phyloP scores from a whole-genome alignment of 30 jellyfish, hydroid and myxozoan species.

The Hydra vulgaris region DNA sequence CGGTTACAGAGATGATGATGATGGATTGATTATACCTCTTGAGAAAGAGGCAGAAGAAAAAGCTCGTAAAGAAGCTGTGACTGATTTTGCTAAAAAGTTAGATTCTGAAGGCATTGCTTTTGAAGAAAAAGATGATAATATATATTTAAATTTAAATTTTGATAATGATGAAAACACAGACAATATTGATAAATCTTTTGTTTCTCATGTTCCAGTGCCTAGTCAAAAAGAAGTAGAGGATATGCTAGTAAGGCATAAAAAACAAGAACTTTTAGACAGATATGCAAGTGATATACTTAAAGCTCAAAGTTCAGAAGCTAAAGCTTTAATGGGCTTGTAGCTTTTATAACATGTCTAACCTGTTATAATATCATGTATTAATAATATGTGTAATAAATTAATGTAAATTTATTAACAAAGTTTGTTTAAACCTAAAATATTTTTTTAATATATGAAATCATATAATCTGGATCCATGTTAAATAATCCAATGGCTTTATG shows the following conservation, averaged over 20 bases:
- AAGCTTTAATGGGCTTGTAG: conserved; percentile 71
- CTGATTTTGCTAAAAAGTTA: conserved; percentile 67
- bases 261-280: conserved; percentile 72
- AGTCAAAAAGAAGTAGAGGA: conserved; percentile 92
- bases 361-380: no score
- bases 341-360: no score
- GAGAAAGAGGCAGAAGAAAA: conserved; percentile 63
- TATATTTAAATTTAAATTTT: conserved; percentile 33
- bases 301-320: conserved; percentile 86
- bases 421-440: no score
- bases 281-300: conserved; percentile 80
- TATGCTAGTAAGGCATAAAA: conserved; percentile 68
- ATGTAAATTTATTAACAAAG: no score
- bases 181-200: conserved; percentile 47
- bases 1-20: conserved; percentile 95
- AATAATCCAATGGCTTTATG: no score
- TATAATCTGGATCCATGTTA: no score
- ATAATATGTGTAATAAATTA: no score
- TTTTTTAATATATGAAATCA: no score
- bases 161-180: conserved; percentile 44
- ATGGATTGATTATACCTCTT: conserved; percentile 65
- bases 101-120: conserved; percentile 57
- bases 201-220: conserved; percentile 96
- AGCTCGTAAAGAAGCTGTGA: conserved; percentile 55
- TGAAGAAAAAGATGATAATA: conserved; percentile 61